Evolutionary conservation across 1,140 invertebrate genomes (phyloP), one percentile per base, ranked within the genome.

Genomic region (Brachionus paranguensis): DNA sequence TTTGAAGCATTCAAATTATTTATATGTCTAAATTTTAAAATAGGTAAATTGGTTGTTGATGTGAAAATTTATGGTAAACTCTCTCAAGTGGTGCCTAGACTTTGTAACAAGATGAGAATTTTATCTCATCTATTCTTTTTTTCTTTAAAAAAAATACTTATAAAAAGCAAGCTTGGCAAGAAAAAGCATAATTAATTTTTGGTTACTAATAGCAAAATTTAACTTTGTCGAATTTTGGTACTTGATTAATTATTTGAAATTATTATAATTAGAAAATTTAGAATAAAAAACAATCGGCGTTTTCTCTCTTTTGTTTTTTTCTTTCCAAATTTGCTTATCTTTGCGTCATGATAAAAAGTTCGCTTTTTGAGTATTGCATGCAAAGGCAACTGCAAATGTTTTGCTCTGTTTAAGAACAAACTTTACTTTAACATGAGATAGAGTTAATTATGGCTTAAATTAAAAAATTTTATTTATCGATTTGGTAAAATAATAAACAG

Each of bases 131-230:
- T 68, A 33, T 72, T 72, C 33, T 72, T 72, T 72, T 72, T 72
- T 43, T 43, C n/a, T 41, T 37, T 7, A 6, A 7, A 37, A 33
- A 12, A 17, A 43, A 12, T 41, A 41, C 17, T 41, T 11, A n/a
- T 10, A 72, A 41, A 41, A 41, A 72, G 29, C 29, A 72, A 72
- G 41, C 17, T 41, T 20, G 29, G 17, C 29, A 72, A 72, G 41
- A 43, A 17, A 72, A 20, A 72, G 14, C 29, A 43, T 41, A 43
- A 20, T 41, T 72, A 41, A 41, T 41, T n/a, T 72, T 41, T 72
- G 65, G 65, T 68, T 68, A 68, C 65, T 68, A 68, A 68, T 68
- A 68, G 65, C 65, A 17, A 68, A 60, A 60, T 60, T 60, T 60
- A 60, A 60, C 53, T 60, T 53, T 60, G n/a, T 60, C 53, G 53